Base-by-base conservation (phyloP, 2,113 vertebrate genomes). In the Nothocercus julius region DNA sequence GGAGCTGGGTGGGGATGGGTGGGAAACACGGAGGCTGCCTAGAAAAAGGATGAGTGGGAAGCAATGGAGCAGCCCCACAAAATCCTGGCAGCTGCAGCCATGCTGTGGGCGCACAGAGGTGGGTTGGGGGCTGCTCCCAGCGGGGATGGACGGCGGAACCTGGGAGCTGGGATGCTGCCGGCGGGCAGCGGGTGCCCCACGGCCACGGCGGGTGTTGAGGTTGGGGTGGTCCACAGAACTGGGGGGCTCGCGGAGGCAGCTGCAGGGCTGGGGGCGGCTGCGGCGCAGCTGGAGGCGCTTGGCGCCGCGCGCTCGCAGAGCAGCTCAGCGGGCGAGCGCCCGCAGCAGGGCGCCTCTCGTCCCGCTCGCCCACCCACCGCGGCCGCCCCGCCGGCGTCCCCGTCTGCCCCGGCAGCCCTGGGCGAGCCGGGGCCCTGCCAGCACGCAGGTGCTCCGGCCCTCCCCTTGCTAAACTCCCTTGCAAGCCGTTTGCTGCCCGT, bases 191-290 rank as follows among this genome's bases (percentile, higher is more conserved):
- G 9, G 36, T 1, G 63, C 8, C 16, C 15, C 0, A 0, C 18
- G 19, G 6, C n/a, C 2, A 1, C 0, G 0, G 5, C 27, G 14
- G 28, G 51, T 53, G 51, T 53, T 13, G 25, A 53, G 51, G 22
- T 27, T 1, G 1, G n/a, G 4, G 11, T 59, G n/a, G 8, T 2
- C 15, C 0, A 1, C 15, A 19, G 6, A 9, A 10, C 5, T 0
- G 2, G 5, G 17, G 11, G 24, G 2, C 11, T 82, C 2, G 0
- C 1, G 1, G 44, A 45, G 27, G 42, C 19, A 2, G 3, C 62
- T 42, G 9, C 1, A 59, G 42, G 12, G 38, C 13, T 0, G 0
- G 8, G 15, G 15, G 15, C 11, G 2, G 36, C 40, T 30, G 19
- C 1, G 1, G 20, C 64, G 10, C 36, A 70, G 21, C 17, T 58